Evolutionary conservation across 2,797 vertebrate genomes (phyloP), one percentile per base, ranked within the genome.

Genomic region (Coracias cyanogaster): DNA sequence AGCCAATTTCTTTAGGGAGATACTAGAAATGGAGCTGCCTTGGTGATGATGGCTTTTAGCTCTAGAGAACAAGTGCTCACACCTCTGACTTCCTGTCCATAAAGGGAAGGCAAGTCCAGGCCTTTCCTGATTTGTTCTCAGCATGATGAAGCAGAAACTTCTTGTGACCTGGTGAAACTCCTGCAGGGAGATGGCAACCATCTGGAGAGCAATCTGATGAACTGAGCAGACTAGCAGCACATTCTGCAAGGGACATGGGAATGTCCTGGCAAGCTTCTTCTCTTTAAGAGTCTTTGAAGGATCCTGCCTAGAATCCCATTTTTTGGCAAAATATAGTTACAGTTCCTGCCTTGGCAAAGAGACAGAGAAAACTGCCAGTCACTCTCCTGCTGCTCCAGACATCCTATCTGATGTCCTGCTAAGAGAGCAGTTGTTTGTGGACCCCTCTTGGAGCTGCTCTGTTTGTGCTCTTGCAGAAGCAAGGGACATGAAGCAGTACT

Each of bases 81-180:
- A 72, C 4, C 15, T 67, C 41, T 55, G 64, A 45, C 29, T n/a
- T 88, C 43, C 13, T 29, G 22, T n/a, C 45, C 11, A 5, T 28
- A 31, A 39, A 43, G 29, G 43, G 60, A 88, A 82, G 33, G 35
- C 19, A 88, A 70, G 25, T 51, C 41, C 41, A 65, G n/a, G 41
- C 3, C 1, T 69, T 39, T 64, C 33, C 19, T 52, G 7, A 35
- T 73, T 78, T 65, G 6, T 54, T 61, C 49, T 21, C 54, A 48
- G 35, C 31, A 26, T 14, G 15, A 81, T 51, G 37, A 37, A 61
- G 10, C 3, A 72, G 64, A 45, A 74, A 70, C 9, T 55, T 61
- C 29, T 49, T 0, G 0, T n/a, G 62, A 64, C 43, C 19, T 55
- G 29, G 3, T 70, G 37, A 74, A 45, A 17, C 12, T 70, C 20